Evolutionary conservation across 2,113 vertebrate genomes (phyloP).

Genomic region (Phocoena phocoena): DNA sequence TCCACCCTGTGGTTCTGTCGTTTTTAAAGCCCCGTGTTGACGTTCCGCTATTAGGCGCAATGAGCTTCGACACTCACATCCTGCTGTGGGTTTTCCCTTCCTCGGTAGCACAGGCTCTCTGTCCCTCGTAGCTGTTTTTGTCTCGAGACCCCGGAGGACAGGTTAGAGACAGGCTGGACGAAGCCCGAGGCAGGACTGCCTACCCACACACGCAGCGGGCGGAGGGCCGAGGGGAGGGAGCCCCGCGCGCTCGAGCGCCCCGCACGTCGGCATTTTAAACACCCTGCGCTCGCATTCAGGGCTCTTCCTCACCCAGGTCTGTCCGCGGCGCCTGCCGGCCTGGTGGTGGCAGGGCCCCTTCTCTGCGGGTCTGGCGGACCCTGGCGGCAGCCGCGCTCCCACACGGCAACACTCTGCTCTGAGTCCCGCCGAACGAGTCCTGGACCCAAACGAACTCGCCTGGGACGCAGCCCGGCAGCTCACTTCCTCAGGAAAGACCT

Average conservation of each 20-base stretch:
- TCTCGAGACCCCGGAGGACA: background rate
- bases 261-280: too few species aligned
- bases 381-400: fast-evolving
- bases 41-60: fast-evolving
- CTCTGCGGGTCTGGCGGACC: too few species aligned
- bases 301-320: too few species aligned
- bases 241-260: background rate
- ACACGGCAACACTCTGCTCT: background rate
- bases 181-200: background rate
- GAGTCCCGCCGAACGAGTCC: background rate
- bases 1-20: background rate
- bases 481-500: background rate
- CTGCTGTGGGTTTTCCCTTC: fast-evolving
- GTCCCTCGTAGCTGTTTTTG: background rate
- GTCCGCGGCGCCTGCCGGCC: too few species aligned
- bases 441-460: fast-evolving
- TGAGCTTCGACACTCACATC: fast-evolving
- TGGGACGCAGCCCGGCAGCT: fast-evolving
- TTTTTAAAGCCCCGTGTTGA: background rate
- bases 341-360: too few species aligned
- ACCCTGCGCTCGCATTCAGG: too few species aligned
- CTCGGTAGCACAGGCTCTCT: fast-evolving
- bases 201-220: fast-evolving
- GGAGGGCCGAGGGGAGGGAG: background rate
- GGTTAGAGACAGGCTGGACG: background rate